Base-by-base conservation (phyloP, 2,888 invertebrate species). In the Galerucella nymphaeae region DNA sequence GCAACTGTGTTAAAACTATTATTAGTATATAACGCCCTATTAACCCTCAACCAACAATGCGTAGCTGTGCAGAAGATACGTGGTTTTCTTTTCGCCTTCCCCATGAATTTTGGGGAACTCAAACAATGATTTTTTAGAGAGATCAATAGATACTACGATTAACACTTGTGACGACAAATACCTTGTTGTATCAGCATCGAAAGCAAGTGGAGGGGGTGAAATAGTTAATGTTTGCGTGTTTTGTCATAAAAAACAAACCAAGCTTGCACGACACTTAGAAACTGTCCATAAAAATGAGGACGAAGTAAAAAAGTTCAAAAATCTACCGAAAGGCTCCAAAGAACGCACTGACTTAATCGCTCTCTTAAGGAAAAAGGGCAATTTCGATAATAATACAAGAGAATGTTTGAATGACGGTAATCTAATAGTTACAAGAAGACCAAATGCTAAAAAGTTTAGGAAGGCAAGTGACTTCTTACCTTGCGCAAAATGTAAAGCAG, bases 241-340 rank as follows among this genome's bases (percentile, higher is more conserved):
- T 58, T 73, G 73, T 45, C 13, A 63, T n/a, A 73, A 61, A 50
- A 73, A 70, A 58, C 70, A 73, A 66, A 55, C 23, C 13, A 73
- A 73, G 62, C 50, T 73, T 62, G 62, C 55, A 30, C 66, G 70
- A 38, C 50, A 10, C 2, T 63, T 70, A 2, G 63, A 70, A 70
- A 61, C 42, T 57, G 53, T 59, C 6, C 73, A 73, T 38, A 55
- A 42, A 30, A 58, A 70, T 57, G 62, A 73, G 70, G 50, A 66
- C 11, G 70, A 70, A 30, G 70, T 73, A 8, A 62, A 73, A 20
- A 62, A 66, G n/a, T 73, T 73, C 41, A 30, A 57, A 57, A 8
- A 53, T 42, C 20, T 73, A 66, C 70, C 73, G 2, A 70, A 70
- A 59, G 45, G 57, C 5, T 48, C 53, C 14, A 59, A 38, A 41